These are phyloP conservation scores for Ancistrus triradiatus DNA, from an alignment of 2,113 vertebrate species.

Conservation along the genomic window DNA sequence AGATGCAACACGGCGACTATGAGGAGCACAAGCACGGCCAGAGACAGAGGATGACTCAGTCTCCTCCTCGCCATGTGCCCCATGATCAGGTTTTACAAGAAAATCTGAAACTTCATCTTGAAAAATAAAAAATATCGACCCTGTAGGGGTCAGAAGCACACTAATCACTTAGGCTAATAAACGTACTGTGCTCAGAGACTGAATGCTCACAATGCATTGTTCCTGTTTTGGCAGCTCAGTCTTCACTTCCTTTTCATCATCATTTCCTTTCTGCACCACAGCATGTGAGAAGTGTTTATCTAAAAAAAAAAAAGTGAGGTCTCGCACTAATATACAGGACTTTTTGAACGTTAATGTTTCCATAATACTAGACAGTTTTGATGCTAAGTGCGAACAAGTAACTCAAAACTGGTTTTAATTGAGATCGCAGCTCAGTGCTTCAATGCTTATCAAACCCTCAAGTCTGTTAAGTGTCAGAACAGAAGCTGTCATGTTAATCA, in stretches of 20 bases:
- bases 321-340: too few relatives aligned
- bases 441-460: too few relatives aligned
- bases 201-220: background rate
- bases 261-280: background rate
- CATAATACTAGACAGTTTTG: too few relatives aligned
- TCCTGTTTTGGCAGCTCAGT: constrained; percentile 12
- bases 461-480: too few relatives aligned
- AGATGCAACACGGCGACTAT: constrained; percentile 60
- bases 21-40: constrained; percentile 54
- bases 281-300: background rate
- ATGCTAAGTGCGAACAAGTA: too few relatives aligned
- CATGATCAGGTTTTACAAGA: background rate
- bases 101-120: background rate
- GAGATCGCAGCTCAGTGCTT: too few relatives aligned
- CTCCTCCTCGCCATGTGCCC: constrained; percentile 12
- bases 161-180: too few relatives aligned
- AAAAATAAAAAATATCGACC: background rate
- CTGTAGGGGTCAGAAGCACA: too few relatives aligned
- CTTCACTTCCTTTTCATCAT: constrained; percentile 13
- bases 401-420: too few relatives aligned
- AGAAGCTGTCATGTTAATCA: too few relatives aligned
- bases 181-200: background rate
- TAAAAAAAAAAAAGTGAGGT: too few relatives aligned
- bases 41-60: constrained; percentile 45
- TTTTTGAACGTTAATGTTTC: too few relatives aligned